Percentiles rank a stretch among this genome's conserved stretches.
These are phyloP conservation scores for Opisthocomus hoazin DNA, from an alignment of 2,113 vertebrate genomes.

Conservation along the genomic window DNA sequence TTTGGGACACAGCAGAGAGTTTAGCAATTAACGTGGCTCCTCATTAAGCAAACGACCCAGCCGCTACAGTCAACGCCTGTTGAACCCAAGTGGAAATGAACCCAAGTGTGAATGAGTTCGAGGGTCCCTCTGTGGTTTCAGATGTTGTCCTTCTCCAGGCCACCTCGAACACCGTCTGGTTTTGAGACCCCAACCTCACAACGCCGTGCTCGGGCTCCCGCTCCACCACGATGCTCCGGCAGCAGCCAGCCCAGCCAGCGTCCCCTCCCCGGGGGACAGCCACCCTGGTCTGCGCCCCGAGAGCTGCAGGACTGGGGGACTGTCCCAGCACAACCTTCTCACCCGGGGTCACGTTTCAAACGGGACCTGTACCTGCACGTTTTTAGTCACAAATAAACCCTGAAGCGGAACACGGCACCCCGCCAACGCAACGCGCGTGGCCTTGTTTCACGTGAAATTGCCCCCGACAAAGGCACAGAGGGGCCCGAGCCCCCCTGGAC, in stretches of 20 bases:
- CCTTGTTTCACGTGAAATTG: not conserved
- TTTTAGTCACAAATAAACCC: not conserved
- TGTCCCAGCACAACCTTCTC: not conserved
- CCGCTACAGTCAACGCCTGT: not conserved
- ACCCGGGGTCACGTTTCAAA: not conserved
- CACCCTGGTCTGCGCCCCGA: not conserved
- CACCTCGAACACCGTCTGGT: not conserved
- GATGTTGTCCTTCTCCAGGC: too few species aligned
- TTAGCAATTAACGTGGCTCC: not conserved
- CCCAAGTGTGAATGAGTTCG: too few species aligned
- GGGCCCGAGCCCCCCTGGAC: rapidly evolving
- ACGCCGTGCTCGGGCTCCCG: too few species aligned
- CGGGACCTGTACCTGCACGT: not conserved
- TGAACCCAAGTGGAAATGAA: not conserved
- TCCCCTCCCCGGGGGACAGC: not conserved
- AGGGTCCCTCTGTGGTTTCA: not conserved
- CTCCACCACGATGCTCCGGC: too few species aligned
- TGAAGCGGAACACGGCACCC: not conserved
- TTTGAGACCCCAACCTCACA: not conserved
- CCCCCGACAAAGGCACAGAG: not conserved
- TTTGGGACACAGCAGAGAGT: not conserved
- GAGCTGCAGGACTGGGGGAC: not conserved
- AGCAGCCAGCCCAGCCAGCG: not conserved
- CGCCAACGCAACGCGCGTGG: too few species aligned
- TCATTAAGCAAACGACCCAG: not conserved